phyloP scores from a whole-genome alignment of 2,888 invertebrate genomes.

The Cataglyphis livida region DNA sequence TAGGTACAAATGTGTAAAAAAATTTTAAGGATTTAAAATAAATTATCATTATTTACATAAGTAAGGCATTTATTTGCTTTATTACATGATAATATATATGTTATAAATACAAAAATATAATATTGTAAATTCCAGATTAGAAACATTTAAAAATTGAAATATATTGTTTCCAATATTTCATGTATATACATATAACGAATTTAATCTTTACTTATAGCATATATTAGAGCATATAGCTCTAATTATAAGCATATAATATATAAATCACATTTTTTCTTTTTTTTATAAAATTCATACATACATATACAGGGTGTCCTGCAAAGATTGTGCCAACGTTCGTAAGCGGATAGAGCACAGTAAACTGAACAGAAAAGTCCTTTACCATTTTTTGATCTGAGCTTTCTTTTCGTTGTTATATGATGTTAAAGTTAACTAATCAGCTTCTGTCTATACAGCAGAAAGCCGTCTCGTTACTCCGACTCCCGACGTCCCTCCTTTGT shows the following conservation, averaged over 20 bases:
- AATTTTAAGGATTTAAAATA: constrained; percentile 26
- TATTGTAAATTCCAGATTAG: neutral
- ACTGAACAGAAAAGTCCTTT: no score
- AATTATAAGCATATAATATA: neutral
- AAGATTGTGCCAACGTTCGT: no score
- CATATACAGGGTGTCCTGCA: neutral
- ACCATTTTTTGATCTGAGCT: no score
- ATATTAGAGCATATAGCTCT: no score
- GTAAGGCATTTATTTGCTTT: neutral
- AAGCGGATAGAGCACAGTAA: no score
- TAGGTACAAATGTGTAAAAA: constrained; percentile 35
- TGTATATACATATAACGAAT: neutral
- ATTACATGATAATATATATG: neutral
- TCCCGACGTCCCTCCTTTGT: no score
- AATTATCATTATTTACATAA: constrained; percentile 23
- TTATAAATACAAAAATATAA: neutral
- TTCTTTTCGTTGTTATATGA: no score
- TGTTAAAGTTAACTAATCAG: no score
- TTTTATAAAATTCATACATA: neutral
- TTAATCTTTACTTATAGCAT: neutral
- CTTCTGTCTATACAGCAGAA: no score
- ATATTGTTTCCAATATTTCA: constrained; percentile 1
- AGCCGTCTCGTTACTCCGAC: no score
- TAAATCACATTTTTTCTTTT: neutral
- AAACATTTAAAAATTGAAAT: neutral